Evolutionary conservation across 2,888 invertebrate genomes (phyloP).

Genomic region (Podotricha telesiphe): DNA sequence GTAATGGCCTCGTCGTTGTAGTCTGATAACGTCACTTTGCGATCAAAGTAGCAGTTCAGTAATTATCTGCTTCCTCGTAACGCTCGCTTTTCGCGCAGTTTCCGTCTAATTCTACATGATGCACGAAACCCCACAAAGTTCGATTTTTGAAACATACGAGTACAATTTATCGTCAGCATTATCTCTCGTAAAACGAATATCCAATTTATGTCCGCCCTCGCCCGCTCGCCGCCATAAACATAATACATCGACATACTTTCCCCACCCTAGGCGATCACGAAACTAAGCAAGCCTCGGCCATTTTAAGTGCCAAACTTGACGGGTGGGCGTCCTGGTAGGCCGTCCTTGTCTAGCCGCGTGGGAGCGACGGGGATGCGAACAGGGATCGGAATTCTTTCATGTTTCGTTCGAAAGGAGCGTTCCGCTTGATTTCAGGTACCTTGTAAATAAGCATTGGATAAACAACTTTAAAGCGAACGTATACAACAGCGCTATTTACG

Average conservation of each 20-base stretch:
- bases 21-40: conserved; percentile 64
- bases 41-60: conserved; percentile 57
- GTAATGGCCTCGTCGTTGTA: conserved; percentile 63
- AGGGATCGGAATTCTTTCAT: conserved; percentile 70
- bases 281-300: conserved; percentile 80
- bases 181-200: conserved; percentile 80
- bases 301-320: conserved; percentile 76
- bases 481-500: conserved; percentile 42
- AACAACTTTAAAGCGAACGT: conserved; percentile 41
- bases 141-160: conserved; percentile 71
- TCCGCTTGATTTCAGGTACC: conserved; percentile 65
- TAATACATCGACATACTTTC: conserved; percentile 80
- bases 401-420: conserved; percentile 61
- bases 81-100: conserved; percentile 41
- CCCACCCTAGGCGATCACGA: conserved; percentile 82
- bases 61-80: conserved; percentile 63
- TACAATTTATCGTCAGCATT: conserved; percentile 74
- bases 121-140: conserved; percentile 54
- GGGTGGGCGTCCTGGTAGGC: conserved; percentile 59
- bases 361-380: conserved; percentile 53
- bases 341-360: conserved; percentile 52
- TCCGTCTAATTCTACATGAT: conserved; percentile 45
- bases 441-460: conserved; percentile 53
- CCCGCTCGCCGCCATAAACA: conserved; percentile 74
- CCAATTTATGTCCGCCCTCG: conserved; percentile 72